Evolutionary conservation across 1,140 invertebrate genomes (phyloP).

Genomic region (Notospermus geniculatus): DNA sequence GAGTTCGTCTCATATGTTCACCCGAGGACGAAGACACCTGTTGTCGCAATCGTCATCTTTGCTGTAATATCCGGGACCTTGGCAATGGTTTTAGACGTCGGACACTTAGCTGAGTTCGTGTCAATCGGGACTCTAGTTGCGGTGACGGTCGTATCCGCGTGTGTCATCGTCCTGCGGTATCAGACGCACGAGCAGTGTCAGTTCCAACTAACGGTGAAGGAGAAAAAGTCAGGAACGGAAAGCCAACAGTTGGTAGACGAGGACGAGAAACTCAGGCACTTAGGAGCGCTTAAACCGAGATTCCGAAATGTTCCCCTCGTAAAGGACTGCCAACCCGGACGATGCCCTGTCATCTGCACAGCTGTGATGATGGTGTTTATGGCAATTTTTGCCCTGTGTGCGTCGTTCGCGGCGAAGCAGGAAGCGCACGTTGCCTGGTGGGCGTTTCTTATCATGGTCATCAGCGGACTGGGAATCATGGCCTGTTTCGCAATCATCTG

Average conservation of each 20-base stretch:
- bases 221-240: constrained; percentile 8
- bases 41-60: constrained; percentile 76
- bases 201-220: constrained; percentile 34
- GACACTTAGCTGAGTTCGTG: constrained; percentile 91
- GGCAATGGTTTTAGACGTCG: constrained; percentile 82
- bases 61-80: constrained; percentile 74
- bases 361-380: constrained; percentile 69
- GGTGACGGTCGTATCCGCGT: constrained; percentile 86
- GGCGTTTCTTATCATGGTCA: constrained; percentile 43
- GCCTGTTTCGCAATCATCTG: constrained; percentile 69
- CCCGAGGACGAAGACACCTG: constrained; percentile 65
- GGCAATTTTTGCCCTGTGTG: constrained; percentile 61
- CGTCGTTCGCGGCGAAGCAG: constrained; percentile 45
- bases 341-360: constrained; percentile 67
- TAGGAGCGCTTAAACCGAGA: constrained; percentile 43
- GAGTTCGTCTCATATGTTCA: constrained; percentile 62
- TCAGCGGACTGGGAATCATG: constrained; percentile 49
- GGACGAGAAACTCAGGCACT: constrained; percentile 50
- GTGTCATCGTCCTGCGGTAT: constrained; percentile 77
- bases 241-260: constrained; percentile 29
- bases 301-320: constrained; percentile 39
- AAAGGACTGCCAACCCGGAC: constrained; percentile 62
- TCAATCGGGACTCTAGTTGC: constrained; percentile 87
- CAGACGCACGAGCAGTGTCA: constrained; percentile 54
- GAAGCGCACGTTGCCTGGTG: constrained; percentile 49